Percentiles rank a stretch among this genome's conserved stretches.
Evolutionary conservation across 2,113 vertebrate species (phyloP).

Genomic region (Upupa epops): DNA sequence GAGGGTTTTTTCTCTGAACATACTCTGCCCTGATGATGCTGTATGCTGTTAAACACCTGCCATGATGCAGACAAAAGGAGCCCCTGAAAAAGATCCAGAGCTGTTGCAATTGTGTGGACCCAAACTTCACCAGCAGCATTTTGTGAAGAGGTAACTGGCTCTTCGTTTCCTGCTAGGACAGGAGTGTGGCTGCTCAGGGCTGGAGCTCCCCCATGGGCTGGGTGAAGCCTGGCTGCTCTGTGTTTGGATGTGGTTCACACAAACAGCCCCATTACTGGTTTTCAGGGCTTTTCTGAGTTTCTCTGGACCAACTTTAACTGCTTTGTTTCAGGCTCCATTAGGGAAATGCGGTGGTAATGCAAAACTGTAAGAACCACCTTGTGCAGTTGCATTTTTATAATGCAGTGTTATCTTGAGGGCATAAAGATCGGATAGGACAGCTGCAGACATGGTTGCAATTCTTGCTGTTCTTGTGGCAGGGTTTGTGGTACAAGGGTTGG

Average conservation of each 20-base stretch:
- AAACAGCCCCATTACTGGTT: neutral
- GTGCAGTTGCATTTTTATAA: neutral
- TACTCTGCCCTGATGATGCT: neutral
- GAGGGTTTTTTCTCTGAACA: rapidly evolving
- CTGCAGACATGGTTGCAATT: neutral
- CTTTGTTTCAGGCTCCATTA: neutral
- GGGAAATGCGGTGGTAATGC: neutral
- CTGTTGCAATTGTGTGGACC: neutral
- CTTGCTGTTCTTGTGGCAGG: conserved; percentile 6
- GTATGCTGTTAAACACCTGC: neutral
- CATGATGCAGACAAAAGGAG: neutral
- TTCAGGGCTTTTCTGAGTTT: neutral
- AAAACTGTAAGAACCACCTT: neutral
- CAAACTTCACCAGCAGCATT: neutral
- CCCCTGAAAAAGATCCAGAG: neutral
- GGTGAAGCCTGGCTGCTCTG: neutral
- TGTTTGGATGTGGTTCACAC: neutral
- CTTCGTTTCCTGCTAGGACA: neutral
- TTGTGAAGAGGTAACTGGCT: neutral
- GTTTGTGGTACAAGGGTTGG: neutral
- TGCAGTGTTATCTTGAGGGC: conserved; percentile 23
- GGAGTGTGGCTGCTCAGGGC: neutral
- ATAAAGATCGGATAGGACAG: conserved; percentile 5
- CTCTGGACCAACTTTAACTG: neutral
- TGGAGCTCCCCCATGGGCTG: neutral